These are phyloP conservation scores for Sandelia bainsii DNA, from an alignment of 2,797 vertebrate species.

Conservation along the genomic window DNA sequence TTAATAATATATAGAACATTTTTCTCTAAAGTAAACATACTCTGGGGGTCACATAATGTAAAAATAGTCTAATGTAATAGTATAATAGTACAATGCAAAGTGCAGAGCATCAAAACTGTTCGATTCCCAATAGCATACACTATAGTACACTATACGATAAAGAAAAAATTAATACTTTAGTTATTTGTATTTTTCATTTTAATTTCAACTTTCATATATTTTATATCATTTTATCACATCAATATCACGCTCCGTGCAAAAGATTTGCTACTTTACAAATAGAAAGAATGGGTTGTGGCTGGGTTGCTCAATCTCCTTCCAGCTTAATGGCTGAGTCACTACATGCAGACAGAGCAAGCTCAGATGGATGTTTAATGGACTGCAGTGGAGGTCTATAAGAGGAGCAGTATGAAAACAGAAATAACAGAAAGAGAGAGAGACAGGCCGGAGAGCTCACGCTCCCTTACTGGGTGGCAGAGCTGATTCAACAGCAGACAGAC, in stretches of 20 bases:
- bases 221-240: too few species aligned
- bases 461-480: conserved; percentile 75
- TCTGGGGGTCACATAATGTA: too few species aligned
- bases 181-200: too few species aligned
- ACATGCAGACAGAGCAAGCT: conserved; percentile 4
- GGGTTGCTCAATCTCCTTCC: background rate
- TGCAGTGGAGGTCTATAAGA: conserved; percentile 51
- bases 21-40: too few species aligned
- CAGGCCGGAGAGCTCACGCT: conserved; percentile 58
- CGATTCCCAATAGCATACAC: too few species aligned
- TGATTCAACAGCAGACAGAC: conserved; percentile 79
- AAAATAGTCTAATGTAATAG: too few species aligned
- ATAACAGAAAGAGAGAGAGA: conserved; percentile 33
- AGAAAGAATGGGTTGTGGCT: background rate
- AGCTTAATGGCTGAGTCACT: conserved; percentile 6
- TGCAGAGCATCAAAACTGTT: too few species aligned
- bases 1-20: too few species aligned
- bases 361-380: conserved; percentile 36
- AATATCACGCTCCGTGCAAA: background rate
- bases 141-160: too few species aligned
- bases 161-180: too few species aligned
- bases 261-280: background rate
- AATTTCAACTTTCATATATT: too few species aligned
- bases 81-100: too few species aligned
- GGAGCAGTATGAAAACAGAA: conserved; percentile 49